A percentile compares a stretch with the other conserved stretches of the same genome.
phyloP scores from a whole-genome alignment of 2,113 vertebrate species.

The Salvelinus fontinalis region DNA sequence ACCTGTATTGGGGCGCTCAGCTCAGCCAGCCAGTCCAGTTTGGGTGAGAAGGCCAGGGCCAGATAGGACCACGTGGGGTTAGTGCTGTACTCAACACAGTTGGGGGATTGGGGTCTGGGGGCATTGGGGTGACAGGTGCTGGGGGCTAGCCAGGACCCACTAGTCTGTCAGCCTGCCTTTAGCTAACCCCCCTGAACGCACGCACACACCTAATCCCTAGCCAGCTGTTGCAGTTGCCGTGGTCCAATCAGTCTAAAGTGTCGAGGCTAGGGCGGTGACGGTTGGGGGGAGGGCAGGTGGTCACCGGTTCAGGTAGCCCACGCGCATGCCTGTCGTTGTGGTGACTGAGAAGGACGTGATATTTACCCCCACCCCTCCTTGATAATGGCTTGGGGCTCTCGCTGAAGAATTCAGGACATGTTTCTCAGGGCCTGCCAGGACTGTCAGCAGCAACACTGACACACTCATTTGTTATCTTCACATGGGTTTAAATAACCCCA shows the following conservation, averaged over 20 bases:
- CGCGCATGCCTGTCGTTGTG: slow-evolving; percentile 50
- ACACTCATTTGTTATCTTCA: neutral
- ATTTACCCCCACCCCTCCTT: slow-evolving; percentile 32
- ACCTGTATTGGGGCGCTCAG: slow-evolving; percentile 14
- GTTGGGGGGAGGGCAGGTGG: slow-evolving; percentile 60
- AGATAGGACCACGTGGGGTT: slow-evolving; percentile 16
- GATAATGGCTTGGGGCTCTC: slow-evolving; percentile 48
- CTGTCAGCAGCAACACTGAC: slow-evolving; percentile 65
- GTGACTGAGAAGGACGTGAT: slow-evolving; percentile 36
- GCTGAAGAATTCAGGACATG: slow-evolving; percentile 72
- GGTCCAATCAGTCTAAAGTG: slow-evolving; percentile 67
- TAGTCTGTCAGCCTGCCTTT: slow-evolving; percentile 5
- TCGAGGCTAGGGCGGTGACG: slow-evolving; percentile 19
- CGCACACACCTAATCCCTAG: slow-evolving; percentile 58
- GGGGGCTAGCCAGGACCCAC: slow-evolving; percentile 23
- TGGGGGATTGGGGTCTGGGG: slow-evolving; percentile 28
- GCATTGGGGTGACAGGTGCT: slow-evolving; percentile 75
- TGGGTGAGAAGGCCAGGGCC: neutral
- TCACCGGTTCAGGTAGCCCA: slow-evolving; percentile 55
- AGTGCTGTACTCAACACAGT: slow-evolving; percentile 34
- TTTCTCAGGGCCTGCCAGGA: slow-evolving; percentile 56
- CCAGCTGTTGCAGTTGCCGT: slow-evolving; percentile 80
- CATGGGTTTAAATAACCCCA: slow-evolving; percentile 46
- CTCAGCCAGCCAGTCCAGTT: slow-evolving; percentile 46
- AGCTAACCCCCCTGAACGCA: neutral